Conservation (phyloP, 2,888 invertebrate genomes). For the Pantelozetes paolii region DNA sequence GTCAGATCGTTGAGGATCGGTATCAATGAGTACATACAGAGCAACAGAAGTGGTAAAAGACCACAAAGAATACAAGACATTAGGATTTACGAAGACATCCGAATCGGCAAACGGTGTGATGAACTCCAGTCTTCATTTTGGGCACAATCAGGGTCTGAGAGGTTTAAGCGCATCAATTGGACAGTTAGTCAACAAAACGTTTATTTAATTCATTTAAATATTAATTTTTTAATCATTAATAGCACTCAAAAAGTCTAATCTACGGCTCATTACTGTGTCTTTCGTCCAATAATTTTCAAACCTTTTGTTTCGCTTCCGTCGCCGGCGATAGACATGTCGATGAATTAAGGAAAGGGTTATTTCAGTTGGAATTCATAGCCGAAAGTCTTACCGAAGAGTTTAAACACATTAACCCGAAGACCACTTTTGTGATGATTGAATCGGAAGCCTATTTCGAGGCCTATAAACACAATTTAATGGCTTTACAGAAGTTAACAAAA, state of each 20-base stretch:
- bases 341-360: slow-evolving; percentile 25
- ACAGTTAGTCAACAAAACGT: no score
- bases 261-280: slow-evolving; percentile 40
- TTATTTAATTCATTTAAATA: no score
- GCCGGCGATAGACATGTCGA: neutral
- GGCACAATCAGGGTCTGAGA: no score
- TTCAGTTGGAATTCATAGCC: neutral
- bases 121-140: no score
- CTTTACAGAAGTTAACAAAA: slow-evolving; percentile 61
- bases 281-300: slow-evolving; percentile 42
- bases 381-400: neutral
- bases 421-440: slow-evolving; percentile 65
- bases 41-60: no score
- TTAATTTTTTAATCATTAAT: neutral
- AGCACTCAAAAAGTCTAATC: slow-evolving; percentile 29
- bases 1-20: no score
- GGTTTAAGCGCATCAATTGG: no score
- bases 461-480: slow-evolving; percentile 68
- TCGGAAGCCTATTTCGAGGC: slow-evolving; percentile 76
- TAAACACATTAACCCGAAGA: neutral
- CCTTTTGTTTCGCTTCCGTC: slow-evolving; percentile 36
- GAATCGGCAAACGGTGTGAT: no score
- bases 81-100: no score
- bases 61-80: no score
- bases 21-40: no score